phyloP scores from a whole-genome alignment of 2,797 vertebrate genomes.

The Valencia hispanica region DNA sequence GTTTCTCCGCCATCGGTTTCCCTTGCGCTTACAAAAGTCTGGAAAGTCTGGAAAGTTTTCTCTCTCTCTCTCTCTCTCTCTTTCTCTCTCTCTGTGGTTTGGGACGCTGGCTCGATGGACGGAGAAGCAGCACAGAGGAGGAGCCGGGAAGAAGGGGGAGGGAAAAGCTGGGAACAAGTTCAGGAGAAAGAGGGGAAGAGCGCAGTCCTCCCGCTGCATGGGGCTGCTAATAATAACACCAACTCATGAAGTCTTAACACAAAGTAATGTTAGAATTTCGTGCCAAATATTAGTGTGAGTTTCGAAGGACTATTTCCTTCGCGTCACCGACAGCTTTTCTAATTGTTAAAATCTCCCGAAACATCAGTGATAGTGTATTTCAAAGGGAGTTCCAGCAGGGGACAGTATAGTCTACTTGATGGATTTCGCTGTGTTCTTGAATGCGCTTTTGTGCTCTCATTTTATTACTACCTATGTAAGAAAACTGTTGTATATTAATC shows the following conservation, averaged over 20 bases:
- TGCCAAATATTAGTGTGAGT: not conserved
- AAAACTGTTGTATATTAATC: not conserved
- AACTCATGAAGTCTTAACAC: not conserved
- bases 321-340: not conserved
- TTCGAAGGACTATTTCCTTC: too few relatives aligned
- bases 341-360: not conserved
- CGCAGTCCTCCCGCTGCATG: constrained; percentile 1
- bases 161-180: constrained; percentile 35
- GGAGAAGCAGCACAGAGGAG: constrained; percentile 50
- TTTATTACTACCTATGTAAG: not conserved
- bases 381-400: constrained; percentile 41
- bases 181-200: constrained; percentile 25
- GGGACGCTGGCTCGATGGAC: constrained; percentile 53
- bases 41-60: constrained; percentile 46
- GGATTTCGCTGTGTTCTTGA: not conserved
- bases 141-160: constrained; percentile 64
- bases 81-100: constrained; percentile 1
- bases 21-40: not conserved
- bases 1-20: constrained; percentile 22
- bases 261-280: not conserved
- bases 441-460: not conserved
- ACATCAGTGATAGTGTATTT: not conserved
- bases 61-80: not conserved
- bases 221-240: not conserved
- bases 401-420: constrained; percentile 49